Evolutionary conservation across 2,113 vertebrate species (phyloP).

Genomic region (Brachypodius melanocephalos): DNA sequence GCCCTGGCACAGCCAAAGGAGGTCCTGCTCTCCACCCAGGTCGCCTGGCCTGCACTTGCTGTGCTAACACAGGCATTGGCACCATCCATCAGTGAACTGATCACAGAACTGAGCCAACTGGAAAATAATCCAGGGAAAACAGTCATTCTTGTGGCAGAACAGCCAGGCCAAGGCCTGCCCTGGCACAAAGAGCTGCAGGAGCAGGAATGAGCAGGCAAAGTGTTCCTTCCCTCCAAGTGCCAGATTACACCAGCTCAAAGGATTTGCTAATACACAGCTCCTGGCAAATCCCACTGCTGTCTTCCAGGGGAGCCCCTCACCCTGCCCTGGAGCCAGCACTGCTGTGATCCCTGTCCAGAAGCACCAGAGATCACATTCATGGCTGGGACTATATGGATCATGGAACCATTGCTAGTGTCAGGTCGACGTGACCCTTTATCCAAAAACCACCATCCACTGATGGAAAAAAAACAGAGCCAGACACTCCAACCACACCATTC

Average conservation of each 20-base stretch:
- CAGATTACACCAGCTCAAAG: not conserved
- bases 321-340: rapidly evolving
- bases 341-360: not conserved
- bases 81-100: not conserved
- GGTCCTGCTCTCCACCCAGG: rapidly evolving
- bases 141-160: not conserved
- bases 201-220: not conserved
- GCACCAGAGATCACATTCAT: not conserved
- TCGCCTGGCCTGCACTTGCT: not conserved
- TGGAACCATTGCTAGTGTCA: not conserved
- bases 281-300: not conserved
- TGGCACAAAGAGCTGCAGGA: rapidly evolving
- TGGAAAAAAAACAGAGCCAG: not conserved
- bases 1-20: not conserved
- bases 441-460: not conserved
- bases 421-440: not conserved
- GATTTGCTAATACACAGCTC: not conserved
- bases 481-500: not conserved
- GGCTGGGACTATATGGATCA: not conserved
- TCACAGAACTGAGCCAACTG: not conserved
- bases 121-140: not conserved
- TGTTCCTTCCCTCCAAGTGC: not conserved
- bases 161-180: not conserved
- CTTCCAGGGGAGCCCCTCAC: not conserved
- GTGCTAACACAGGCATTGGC: not conserved